These are phyloP conservation scores for Coboldia fuscipes DNA, from an alignment of 1,140 invertebrate genomes.

Conservation along the genomic window DNA sequence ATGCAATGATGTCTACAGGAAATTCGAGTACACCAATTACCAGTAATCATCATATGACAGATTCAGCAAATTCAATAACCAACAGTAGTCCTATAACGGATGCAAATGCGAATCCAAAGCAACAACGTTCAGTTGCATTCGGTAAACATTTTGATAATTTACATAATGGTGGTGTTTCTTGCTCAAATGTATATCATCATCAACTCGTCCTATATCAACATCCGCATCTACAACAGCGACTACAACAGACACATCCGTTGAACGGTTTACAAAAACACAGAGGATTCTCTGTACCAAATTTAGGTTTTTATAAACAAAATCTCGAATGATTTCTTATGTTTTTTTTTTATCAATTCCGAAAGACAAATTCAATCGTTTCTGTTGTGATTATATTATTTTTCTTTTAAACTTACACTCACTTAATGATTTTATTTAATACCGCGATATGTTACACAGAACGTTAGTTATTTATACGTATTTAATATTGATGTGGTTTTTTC, in stretches of 20 bases:
- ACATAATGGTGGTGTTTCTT: background rate
- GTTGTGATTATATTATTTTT: too few species aligned
- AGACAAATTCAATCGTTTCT: too few species aligned
- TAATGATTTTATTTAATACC: too few species aligned
- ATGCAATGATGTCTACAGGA: conserved; percentile 10
- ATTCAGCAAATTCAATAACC: conserved; percentile 2
- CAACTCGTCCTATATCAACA: conserved; percentile 1
- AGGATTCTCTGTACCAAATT: conserved; percentile 73
- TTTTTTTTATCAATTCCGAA: conserved; percentile 2
- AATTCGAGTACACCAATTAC: conserved; percentile 8
- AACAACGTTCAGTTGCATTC: conserved; percentile 20
- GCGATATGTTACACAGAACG: too few species aligned
- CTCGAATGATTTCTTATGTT: conserved; percentile 4
- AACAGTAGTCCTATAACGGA: conserved; percentile 13
- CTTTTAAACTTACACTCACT: too few species aligned
- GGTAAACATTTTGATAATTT: conserved; percentile 16
- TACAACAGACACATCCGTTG: conserved; percentile 36
- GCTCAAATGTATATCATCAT: conserved; percentile 1
- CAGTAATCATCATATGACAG: background rate
- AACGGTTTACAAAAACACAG: conserved; percentile 31
- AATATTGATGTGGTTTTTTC: too few species aligned
- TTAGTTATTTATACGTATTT: too few species aligned
- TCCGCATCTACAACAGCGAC: too few species aligned
- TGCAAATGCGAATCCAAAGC: conserved; percentile 18
- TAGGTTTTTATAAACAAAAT: conserved; percentile 40